These are phyloP conservation scores for Gnathochromis pfefferi DNA, from an alignment of 2,113 vertebrate genomes.

Conservation along the genomic window DNA sequence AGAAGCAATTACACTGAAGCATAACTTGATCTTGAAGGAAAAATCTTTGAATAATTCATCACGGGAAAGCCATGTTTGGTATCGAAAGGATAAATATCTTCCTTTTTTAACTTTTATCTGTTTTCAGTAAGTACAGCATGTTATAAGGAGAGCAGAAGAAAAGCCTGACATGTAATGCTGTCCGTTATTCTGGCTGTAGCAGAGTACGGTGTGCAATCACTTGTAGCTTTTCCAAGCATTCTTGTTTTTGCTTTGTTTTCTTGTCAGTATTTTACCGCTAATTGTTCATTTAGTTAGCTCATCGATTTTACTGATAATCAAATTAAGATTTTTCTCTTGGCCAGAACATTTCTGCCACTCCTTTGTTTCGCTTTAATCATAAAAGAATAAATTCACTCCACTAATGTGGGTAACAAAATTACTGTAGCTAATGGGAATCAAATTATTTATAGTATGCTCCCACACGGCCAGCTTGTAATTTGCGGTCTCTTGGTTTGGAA, in stretches of 20 bases:
- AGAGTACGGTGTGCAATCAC: neutral
- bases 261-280: neutral
- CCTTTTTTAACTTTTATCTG: neutral
- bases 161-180: neutral
- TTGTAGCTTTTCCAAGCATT: neutral
- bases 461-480: neutral
- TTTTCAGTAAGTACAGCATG: neutral
- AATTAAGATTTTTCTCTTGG: neutral
- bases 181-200: neutral
- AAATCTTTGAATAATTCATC: conserved; percentile 27
- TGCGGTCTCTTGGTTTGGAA: neutral
- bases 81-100: neutral
- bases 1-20: conserved; percentile 19
- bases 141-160: neutral
- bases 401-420: neutral
- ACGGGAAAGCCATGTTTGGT: neutral
- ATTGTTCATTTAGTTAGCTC: neutral
- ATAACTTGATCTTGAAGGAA: conserved; percentile 12
- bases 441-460: neutral
- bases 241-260: neutral
- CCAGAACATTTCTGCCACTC: neutral
- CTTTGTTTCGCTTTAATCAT: conserved; percentile 10
- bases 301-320: neutral
- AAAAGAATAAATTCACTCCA: neutral
- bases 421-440: conserved; percentile 5